Percentiles rank a stretch among this genome's conserved stretches.
Evolutionary conservation across 2,888 invertebrate species (phyloP).

Genomic region (Apodemia zela): DNA sequence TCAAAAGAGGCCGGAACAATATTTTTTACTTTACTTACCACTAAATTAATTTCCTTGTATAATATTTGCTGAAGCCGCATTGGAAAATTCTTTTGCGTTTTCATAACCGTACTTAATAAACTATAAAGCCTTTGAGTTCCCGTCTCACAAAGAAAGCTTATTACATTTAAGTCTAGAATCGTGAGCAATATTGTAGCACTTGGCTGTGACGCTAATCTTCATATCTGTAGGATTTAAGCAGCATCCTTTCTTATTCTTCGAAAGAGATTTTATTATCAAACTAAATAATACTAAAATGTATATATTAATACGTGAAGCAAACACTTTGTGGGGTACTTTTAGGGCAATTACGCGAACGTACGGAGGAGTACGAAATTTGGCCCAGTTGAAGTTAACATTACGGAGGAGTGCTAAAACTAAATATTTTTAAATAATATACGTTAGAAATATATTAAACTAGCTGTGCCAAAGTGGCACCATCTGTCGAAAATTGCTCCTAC

Average conservation of each 20-base stretch:
- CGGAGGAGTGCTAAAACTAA: no score
- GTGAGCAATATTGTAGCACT: slow-evolving; percentile 46
- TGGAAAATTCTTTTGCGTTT: slow-evolving; percentile 8
- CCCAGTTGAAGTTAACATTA: no score
- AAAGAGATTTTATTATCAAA: not conserved
- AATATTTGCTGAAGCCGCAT: slow-evolving; percentile 12
- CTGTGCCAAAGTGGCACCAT: no score
- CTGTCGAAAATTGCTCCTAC: no score
- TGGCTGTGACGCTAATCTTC: slow-evolving; percentile 31
- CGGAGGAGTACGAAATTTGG: no score
- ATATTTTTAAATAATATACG: no score
- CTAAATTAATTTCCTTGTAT: slow-evolving; percentile 2
- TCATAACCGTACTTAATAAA: slow-evolving; percentile 67
- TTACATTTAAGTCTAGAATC: slow-evolving; percentile 55
- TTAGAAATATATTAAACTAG: no score
- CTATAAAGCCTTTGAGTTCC: slow-evolving; percentile 64
- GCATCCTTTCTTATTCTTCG: slow-evolving; percentile 11
- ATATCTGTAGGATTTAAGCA: slow-evolving; percentile 20
- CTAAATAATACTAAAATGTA: not conserved
- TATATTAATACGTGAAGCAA: no score
- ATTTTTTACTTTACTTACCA: not conserved
- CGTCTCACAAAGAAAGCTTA: slow-evolving; percentile 62
- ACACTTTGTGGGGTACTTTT: no score
- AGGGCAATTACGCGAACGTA: no score
- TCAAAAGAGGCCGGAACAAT: no score